These are phyloP conservation scores for Sitta europaea DNA, from an alignment of 2,113 vertebrate genomes.

Conservation along the genomic window DNA sequence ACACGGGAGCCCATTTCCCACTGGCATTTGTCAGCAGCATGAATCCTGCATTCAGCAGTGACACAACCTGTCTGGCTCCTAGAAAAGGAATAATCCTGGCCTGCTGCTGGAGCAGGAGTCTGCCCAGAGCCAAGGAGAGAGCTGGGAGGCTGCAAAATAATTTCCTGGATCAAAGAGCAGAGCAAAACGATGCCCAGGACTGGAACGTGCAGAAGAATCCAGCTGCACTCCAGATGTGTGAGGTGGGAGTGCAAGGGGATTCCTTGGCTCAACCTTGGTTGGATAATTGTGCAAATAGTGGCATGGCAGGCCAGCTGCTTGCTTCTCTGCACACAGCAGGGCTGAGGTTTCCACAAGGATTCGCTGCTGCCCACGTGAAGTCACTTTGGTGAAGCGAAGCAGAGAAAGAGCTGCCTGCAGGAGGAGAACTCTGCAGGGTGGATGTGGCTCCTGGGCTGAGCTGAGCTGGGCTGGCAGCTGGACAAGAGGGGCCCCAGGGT, in stretches of 20 bases:
- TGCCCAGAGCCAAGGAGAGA: background rate
- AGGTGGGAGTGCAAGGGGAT: background rate
- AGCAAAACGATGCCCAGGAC: background rate
- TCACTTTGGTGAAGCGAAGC: background rate
- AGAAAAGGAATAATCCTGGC: background rate
- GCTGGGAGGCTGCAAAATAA: background rate
- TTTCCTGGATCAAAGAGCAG: background rate
- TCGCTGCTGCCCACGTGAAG: background rate
- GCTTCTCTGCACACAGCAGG: background rate
- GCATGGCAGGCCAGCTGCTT: background rate
- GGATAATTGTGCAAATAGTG: background rate
- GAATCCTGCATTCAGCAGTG: background rate
- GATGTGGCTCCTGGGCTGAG: background rate
- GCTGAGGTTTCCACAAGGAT: background rate
- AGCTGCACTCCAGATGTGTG: background rate
- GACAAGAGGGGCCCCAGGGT: accelerated
- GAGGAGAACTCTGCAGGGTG: background rate
- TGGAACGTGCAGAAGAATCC: background rate
- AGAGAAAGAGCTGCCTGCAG: background rate
- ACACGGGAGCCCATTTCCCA: background rate
- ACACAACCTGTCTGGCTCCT: background rate
- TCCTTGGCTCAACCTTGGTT: background rate
- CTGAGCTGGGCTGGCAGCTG: background rate
- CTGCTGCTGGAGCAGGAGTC: background rate
- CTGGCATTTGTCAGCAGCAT: accelerated